Evolutionary conservation across 2,113 vertebrate genomes (phyloP).

Genomic region (Paramormyrops kingsleyae): DNA sequence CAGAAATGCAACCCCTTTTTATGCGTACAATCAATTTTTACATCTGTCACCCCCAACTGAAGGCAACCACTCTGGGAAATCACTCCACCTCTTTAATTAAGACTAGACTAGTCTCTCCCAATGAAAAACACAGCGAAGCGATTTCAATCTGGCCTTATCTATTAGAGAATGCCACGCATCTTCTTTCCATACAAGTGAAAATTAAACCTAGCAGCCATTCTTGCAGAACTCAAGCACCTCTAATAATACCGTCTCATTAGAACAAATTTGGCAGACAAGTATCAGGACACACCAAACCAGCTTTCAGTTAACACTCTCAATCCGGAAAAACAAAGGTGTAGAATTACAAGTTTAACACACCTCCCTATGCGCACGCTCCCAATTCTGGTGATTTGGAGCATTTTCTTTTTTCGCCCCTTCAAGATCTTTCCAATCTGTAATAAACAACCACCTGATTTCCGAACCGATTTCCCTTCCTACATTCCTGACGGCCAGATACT

Average conservation of each 20-base stretch:
- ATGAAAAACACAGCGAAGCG: background rate
- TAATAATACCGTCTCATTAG: background rate
- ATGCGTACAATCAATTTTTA: background rate
- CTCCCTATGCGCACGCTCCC: background rate
- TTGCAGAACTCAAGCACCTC: background rate
- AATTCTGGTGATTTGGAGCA: background rate
- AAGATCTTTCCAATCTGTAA: background rate
- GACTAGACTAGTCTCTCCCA: background rate
- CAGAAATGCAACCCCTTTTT: background rate
- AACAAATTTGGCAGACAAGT: background rate
- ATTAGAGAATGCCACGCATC: background rate
- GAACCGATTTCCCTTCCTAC: background rate
- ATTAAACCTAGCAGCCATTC: background rate
- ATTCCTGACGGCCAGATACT: background rate
- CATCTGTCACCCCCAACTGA: background rate
- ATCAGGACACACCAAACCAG: background rate
- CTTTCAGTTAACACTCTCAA: background rate
- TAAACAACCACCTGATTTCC: background rate
- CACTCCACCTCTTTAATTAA: background rate
- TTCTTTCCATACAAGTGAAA: background rate
- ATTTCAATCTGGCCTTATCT: background rate
- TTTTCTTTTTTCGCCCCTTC: background rate
- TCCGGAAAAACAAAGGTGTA: background rate
- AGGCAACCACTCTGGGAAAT: background rate
- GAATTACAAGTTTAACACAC: background rate